Percentiles rank a stretch among this genome's conserved stretches.
phyloP scores from a whole-genome alignment of 2,797 vertebrate species.

The Clarias platycephalus region DNA sequence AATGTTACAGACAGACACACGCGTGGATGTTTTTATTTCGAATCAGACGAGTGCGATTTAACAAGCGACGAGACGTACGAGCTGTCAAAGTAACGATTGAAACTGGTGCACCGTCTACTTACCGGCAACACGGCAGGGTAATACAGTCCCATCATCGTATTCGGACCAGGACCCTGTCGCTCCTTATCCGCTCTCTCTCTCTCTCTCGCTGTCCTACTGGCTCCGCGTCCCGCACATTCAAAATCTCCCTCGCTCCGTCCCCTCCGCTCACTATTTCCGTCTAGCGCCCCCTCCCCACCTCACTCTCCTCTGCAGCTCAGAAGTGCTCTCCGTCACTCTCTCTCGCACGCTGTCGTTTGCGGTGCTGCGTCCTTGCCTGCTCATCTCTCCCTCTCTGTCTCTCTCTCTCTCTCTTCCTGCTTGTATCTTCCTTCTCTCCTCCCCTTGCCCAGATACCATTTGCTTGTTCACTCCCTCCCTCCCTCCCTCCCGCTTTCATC shows the following conservation, averaged over 20 bases:
- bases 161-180: slow-evolving; percentile 61
- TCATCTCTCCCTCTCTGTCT: slow-evolving; percentile 36
- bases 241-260: slow-evolving; percentile 79
- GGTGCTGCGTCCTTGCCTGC: slow-evolving; percentile 26
- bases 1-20: no score
- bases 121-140: slow-evolving; percentile 78
- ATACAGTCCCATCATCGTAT: slow-evolving; percentile 82
- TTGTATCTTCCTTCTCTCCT: slow-evolving; percentile 59
- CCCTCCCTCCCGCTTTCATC: slow-evolving; percentile 57
- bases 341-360: slow-evolving; percentile 38
- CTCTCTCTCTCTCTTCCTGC: slow-evolving; percentile 53
- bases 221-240: slow-evolving; percentile 70
- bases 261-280: slow-evolving; percentile 55
- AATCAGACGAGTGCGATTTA: not conserved
- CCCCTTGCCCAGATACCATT: slow-evolving; percentile 67
- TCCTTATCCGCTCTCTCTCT: not conserved
- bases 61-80: not conserved
- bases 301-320: slow-evolving; percentile 31
- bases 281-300: slow-evolving; percentile 38
- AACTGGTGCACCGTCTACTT: slow-evolving; percentile 62
- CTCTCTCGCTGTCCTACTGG: not conserved
- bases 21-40: not conserved
- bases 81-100: not conserved
- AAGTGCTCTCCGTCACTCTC: slow-evolving; percentile 55
- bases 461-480: slow-evolving; percentile 61